phyloP scores from a whole-genome alignment of 2,113 vertebrate species.

The Myiopsitta monachus region DNA sequence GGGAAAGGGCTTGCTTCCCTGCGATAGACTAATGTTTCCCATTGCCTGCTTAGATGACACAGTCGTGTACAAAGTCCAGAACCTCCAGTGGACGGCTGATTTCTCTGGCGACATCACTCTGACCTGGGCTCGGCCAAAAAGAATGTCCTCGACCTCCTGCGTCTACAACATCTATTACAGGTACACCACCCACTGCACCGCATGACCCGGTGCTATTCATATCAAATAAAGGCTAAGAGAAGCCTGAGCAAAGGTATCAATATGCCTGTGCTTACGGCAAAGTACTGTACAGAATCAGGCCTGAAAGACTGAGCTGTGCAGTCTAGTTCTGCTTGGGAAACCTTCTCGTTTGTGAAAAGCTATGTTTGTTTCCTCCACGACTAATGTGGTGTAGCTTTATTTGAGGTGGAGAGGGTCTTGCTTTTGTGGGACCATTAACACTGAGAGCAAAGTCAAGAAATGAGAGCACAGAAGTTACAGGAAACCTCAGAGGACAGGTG shows the following conservation, averaged over 20 bases:
- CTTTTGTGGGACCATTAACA: background rate
- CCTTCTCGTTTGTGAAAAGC: background rate
- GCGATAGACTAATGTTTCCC: background rate
- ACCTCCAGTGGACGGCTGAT: constrained; percentile 91
- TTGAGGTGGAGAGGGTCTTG: background rate
- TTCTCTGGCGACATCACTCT: constrained; percentile 86
- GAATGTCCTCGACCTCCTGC: constrained; percentile 85
- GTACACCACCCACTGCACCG: constrained; percentile 35
- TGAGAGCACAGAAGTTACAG: background rate
- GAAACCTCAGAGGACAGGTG: background rate
- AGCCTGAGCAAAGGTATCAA: fast-evolving
- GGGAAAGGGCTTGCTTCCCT: background rate
- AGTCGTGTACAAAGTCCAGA: constrained; percentile 91
- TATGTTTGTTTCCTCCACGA: background rate
- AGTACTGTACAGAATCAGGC: fast-evolving
- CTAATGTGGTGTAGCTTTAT: background rate
- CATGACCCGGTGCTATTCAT: fast-evolving
- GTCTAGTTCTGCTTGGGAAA: background rate
- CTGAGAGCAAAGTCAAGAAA: background rate
- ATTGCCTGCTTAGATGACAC: constrained; percentile 75
- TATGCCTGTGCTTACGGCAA: background rate
- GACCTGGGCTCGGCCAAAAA: constrained; percentile 91
- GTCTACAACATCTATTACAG: constrained; percentile 90
- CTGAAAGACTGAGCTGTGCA: background rate
- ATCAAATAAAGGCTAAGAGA: background rate